phyloP scores from a whole-genome alignment of 2,113 vertebrate genomes.

The Acrocephalus arundinaceus region DNA sequence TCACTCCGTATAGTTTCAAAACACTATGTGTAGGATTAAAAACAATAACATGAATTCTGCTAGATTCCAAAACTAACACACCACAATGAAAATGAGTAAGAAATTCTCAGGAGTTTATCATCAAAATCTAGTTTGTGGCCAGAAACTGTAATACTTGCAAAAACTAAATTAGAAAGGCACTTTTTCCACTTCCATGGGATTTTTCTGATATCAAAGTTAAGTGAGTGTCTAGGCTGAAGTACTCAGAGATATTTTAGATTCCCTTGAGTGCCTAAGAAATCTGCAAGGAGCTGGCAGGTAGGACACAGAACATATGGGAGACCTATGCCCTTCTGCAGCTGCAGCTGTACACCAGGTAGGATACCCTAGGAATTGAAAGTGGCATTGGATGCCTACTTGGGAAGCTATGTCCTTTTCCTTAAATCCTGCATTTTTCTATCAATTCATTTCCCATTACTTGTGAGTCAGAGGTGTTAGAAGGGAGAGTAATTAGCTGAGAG shows the following conservation, averaged over 20 bases:
- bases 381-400: not conserved
- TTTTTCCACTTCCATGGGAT: not conserved
- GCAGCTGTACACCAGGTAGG: not conserved
- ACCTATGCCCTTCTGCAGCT: not conserved
- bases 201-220: not conserved
- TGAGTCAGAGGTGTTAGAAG: not conserved
- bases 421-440: not conserved
- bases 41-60: not conserved
- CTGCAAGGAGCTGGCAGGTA: not conserved
- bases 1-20: not conserved
- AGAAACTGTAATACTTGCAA: not conserved
- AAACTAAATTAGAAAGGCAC: not conserved
- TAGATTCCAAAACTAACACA: not conserved
- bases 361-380: not conserved
- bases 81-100: not conserved
- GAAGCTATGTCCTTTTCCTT: not conserved
- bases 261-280: not conserved
- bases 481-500: not conserved
- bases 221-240: not conserved
- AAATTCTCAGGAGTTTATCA: not conserved
- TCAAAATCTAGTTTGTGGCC: not conserved
- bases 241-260: not conserved
- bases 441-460: not conserved
- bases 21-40: not conserved
- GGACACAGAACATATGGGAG: not conserved